Evolutionary conservation across 2,113 vertebrate genomes (phyloP).

Genomic region (Sinocyclocheilus maitianheensis): DNA sequence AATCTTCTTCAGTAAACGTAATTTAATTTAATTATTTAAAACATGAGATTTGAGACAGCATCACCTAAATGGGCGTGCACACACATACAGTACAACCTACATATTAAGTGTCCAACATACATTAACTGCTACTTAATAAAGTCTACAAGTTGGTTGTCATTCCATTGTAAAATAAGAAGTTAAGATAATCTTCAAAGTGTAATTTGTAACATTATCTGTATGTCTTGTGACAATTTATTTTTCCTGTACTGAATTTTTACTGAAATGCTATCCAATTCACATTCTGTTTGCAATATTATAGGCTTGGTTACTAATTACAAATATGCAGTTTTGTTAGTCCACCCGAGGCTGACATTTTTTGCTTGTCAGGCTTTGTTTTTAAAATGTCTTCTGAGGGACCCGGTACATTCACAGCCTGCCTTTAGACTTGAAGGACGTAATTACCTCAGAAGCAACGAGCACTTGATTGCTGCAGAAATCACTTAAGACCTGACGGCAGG

Average conservation of each 20-base stretch:
- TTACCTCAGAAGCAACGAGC: constrained; percentile 38
- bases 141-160: background rate
- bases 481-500: constrained; percentile 45
- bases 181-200: background rate
- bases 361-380: constrained; percentile 17
- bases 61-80: background rate
- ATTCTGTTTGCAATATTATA: background rate
- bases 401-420: constrained; percentile 7
- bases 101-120: background rate
- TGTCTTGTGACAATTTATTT: background rate
- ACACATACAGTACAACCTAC: background rate
- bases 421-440: constrained; percentile 47
- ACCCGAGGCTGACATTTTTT: background rate
- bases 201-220: background rate
- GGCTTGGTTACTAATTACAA: background rate
- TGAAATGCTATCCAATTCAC: background rate
- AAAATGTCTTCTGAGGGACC: constrained; percentile 4
- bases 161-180: background rate
- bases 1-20: background rate
- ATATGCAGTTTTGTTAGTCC: constrained; percentile 5
- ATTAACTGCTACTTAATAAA: background rate
- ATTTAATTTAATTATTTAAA: background rate
- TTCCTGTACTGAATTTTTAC: background rate
- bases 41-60: background rate
- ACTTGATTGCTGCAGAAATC: constrained; percentile 45